Base-by-base conservation (phyloP, 2,797 vertebrate species). In the Sebastes aleutianus region DNA sequence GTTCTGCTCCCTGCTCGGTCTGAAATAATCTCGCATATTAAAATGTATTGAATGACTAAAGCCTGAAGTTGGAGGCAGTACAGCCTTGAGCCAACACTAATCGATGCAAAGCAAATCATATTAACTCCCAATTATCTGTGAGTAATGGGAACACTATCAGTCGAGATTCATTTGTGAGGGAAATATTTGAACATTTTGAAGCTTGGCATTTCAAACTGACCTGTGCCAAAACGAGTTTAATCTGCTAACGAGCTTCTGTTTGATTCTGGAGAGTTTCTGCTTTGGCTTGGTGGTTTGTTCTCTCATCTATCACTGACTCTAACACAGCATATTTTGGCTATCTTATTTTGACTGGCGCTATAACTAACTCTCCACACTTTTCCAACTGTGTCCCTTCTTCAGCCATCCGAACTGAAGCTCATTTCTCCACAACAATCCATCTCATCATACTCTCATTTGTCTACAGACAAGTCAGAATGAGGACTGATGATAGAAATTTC, bases 401-500 rank as follows among this genome's bases (percentile, higher is more conserved):
- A 50, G 63, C 39, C 29, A 69, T 70, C 24, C 24, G 59, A 36
- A 54, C 20, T 31, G 10, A 43, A 53, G 27, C 66, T 76, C 34
- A 57, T 70, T 76, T 72, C 18, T 68, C 27, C 18, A 32, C 58
- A 31, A 27, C 65, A 29, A 62, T 67, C 57, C 62, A 57, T 66
- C 26, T 56, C 47, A 81, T 59, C 36, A 5, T 47, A 9, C 27
- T 62, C 31, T 74, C 22, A 69, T 67, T 79, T 78, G 67, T 81
- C 71, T 32, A 59, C 59, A 59, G 71, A 77, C 14, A 47, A 47
- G 24, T 43, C 70, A 32, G 8, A 34, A 70, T 32, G 20, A 57
- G 14, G 22, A 53, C 39, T 56, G 18, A 61, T 63, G 18, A 71
- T 29, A 43, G 57, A 57, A 65, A 57, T 75, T 36, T 53, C 47